These are phyloP conservation scores for Heteromormyrus szaboi DNA, from an alignment of 2,797 vertebrate genomes.

Conservation along the genomic window DNA sequence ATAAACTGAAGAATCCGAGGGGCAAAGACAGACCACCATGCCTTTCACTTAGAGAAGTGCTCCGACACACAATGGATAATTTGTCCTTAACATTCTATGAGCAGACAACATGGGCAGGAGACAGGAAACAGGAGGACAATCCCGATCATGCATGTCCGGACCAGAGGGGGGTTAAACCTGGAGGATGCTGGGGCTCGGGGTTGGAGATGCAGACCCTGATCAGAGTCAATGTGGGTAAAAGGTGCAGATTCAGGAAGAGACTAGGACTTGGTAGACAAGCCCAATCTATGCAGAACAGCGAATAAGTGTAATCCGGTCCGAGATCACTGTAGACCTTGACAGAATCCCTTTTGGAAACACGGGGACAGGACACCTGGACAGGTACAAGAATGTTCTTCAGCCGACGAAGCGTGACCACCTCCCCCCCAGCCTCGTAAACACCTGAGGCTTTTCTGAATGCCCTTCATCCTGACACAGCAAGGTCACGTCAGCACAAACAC, in stretches of 20 bases:
- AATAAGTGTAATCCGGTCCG: not conserved
- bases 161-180: not conserved
- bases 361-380: not conserved
- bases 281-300: not conserved
- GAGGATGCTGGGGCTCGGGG: not conserved
- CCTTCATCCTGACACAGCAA: not conserved
- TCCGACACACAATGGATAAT: not conserved
- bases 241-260: not conserved
- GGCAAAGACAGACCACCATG: not conserved
- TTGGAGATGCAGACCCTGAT: not conserved
- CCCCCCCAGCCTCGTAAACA: not conserved
- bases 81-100: not conserved
- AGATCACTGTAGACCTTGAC: not conserved
- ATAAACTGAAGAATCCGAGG: not conserved
- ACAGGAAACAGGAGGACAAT: not conserved
- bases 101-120: not conserved
- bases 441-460: not conserved
- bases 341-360: not conserved
- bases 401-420: not conserved
- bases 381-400: not conserved
- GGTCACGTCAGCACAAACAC: slow-evolving; percentile 6
- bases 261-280: not conserved
- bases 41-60: not conserved
- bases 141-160: not conserved
- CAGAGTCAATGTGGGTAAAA: not conserved